Percentiles rank a stretch among this genome's conserved stretches.
These are phyloP conservation scores for Hypercompe scribonia DNA, from an alignment of 2,888 invertebrate genomes.

Conservation along the genomic window DNA sequence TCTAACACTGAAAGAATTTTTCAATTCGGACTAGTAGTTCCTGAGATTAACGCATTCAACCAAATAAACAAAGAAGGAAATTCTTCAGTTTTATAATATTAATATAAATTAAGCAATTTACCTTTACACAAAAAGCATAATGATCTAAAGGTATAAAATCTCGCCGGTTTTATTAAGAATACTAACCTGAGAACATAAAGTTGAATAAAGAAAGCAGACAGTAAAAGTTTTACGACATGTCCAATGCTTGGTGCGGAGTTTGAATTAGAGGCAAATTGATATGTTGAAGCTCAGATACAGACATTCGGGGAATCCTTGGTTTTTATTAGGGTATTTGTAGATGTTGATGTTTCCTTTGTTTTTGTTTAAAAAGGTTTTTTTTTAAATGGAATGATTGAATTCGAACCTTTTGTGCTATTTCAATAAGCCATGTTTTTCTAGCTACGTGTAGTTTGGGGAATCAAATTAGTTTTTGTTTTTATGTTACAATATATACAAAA, in stretches of 20 bases:
- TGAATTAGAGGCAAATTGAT: constrained; percentile 47
- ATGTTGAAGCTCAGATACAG: constrained; percentile 25
- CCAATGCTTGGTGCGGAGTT: constrained; percentile 31
- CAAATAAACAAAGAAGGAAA: too few species aligned
- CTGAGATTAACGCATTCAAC: too few species aligned
- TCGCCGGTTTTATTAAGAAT: constrained; percentile 30
- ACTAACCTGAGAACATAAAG: constrained; percentile 18
- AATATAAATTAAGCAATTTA: too few species aligned
- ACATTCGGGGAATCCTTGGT: constrained; percentile 13
- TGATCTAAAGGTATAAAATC: background rate
- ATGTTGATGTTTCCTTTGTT: background rate
- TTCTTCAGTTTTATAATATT: too few species aligned
- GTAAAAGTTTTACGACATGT: constrained; percentile 54
- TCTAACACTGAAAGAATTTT: too few species aligned
- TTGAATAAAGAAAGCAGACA: constrained; percentile 27
- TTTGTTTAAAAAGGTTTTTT: background rate
- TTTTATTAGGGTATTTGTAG: constrained; percentile 20
- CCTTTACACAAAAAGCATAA: constrained; percentile 2
- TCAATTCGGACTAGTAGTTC: too few species aligned
- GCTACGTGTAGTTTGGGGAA: background rate
- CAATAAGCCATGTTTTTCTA: background rate
- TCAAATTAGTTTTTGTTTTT: background rate
- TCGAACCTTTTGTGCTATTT: background rate
- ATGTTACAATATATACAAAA: too few species aligned
- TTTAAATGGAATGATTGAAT: background rate